Evolutionary conservation across 2,888 invertebrate genomes (phyloP), one percentile per base, ranked within the genome.

Genomic region (Catocala sponsa): DNA sequence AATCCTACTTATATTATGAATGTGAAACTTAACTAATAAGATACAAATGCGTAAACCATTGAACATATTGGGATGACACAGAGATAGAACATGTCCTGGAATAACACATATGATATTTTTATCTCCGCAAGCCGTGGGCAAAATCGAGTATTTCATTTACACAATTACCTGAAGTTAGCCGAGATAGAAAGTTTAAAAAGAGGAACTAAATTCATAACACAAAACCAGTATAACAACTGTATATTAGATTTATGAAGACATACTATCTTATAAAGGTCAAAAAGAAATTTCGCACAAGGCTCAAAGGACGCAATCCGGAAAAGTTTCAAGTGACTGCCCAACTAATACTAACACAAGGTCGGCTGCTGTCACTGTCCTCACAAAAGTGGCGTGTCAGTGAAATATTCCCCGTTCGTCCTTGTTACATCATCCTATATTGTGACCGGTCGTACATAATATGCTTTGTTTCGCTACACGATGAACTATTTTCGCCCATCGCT

Each of bases 251-350:
- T 46, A 58, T 52, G 13, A 52, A 52, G 32, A 51, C 46, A n/a
- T 32, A 33, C 46, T 10, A 25, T 13, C 50, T 50, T 12, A 50
- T 38, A 35, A 50, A 48, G 5, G 12, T 6, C 48, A 38, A 50
- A 49, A 33, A 50, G n/a, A 48, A 48, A 12, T 41, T 32, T 11
- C 12, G n/a, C 32, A 25, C 12, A 44, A 13, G 33, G 25, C 15
- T 50, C 44, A 54, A 59, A 38, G 15, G 50, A 12, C 49, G 32
- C 56, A 43, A 57, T 57, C 35, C 43, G 33, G 32, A 6, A 54
- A 59, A 59, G 44, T 54, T 55, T 54, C 32, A 50, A 54, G 49
- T 55, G 50, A 55, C 44, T 54, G 13, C 38, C 44, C 49, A 0
- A 44, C 25, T 25, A 25, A 25, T 25, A 55, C 59, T 59, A 49